Base-by-base conservation (phyloP, 2,797 vertebrate genomes). In the Philypnodon macrostomus region DNA sequence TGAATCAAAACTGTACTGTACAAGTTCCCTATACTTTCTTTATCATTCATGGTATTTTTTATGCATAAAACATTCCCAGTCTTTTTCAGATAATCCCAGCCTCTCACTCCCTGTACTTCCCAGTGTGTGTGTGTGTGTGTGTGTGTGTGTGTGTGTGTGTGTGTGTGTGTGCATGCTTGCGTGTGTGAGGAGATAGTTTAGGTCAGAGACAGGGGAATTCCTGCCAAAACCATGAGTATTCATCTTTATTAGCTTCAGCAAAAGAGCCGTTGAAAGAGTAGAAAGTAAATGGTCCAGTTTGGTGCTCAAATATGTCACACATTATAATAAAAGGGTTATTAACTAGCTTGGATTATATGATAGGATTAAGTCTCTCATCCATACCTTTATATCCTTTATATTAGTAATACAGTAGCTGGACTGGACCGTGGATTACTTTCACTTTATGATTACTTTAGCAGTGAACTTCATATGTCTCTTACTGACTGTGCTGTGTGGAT, bases 51-150 rank as follows among this genome's bases (percentile, higher is more conserved):
- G 51, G 63, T 39, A 18, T 69, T 71, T 78, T 37, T 38, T 6
- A n/a, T 13, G 31, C 67, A 82, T 84, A 88, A 85, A 85, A 77
- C 72, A 61, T 73, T 79, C 74, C 44, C 70, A 81, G 84, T 87
- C 75, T 81, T 70, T 49, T 73, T 74, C 11, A 73, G 85, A 86
- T 73, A 84, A 84, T 84, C 56, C 61, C 37, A 37, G 67, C 70
- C 63, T 79, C 75, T 90, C 71, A 85, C 67, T 77, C 63, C 36
- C 59, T 52, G 3, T 13, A 31, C 36, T 44, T 53, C 30, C 4
- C 38, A 24, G 23, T 62, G 17, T 50, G 19, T 15, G 18, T 26
- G 40, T 16, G 50, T 49, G 24, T 64, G 34, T 59, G 35, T 42
- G 51, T 47, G 33, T 35, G 31, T 33, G 42, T 40, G 9, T 40